phyloP scores from a whole-genome alignment of 2,888 invertebrate genomes.

The Stramonita haemastoma region DNA sequence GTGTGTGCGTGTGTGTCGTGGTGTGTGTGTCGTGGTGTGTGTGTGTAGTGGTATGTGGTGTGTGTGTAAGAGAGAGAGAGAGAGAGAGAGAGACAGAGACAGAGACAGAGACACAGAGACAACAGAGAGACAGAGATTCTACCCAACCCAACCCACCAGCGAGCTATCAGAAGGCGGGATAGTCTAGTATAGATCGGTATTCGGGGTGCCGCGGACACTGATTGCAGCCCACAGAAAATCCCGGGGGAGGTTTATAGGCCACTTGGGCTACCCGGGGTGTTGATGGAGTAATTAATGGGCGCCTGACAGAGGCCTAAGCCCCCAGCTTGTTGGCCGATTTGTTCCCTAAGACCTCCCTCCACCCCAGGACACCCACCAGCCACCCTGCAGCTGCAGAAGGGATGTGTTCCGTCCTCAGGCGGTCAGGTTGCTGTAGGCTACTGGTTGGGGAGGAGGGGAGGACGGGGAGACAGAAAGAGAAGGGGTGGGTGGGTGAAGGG shows the following conservation, averaged over 20 bases:
- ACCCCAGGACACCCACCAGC: not conserved
- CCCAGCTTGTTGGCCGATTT: not conserved
- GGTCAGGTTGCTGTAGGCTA: not conserved
- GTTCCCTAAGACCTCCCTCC: not conserved
- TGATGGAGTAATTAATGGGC: slow-evolving; percentile 31
- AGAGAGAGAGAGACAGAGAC: not conserved
- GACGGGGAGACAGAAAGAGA: not conserved
- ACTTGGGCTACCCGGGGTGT: not conserved
- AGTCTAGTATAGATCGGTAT: not conserved
- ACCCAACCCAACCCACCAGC: too few species aligned
- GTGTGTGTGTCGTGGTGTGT: too few species aligned
- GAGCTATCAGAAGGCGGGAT: too few species aligned
- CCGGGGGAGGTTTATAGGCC: not conserved
- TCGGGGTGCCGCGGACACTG: not conserved
- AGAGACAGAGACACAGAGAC: not conserved
- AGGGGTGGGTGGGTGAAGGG: not conserved
- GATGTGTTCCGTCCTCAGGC: not conserved
- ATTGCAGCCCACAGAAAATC: not conserved
- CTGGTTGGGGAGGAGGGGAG: not conserved
- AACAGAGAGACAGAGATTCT: not conserved
- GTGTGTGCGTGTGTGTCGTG: too few species aligned
- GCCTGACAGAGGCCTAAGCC: slow-evolving; percentile 15
- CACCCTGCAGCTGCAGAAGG: not conserved
- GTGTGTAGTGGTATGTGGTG: too few species aligned
- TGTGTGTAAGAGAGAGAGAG: not conserved